Evolutionary conservation across 2,113 vertebrate species (phyloP).

Genomic region (Oreocharis arfaki): DNA sequence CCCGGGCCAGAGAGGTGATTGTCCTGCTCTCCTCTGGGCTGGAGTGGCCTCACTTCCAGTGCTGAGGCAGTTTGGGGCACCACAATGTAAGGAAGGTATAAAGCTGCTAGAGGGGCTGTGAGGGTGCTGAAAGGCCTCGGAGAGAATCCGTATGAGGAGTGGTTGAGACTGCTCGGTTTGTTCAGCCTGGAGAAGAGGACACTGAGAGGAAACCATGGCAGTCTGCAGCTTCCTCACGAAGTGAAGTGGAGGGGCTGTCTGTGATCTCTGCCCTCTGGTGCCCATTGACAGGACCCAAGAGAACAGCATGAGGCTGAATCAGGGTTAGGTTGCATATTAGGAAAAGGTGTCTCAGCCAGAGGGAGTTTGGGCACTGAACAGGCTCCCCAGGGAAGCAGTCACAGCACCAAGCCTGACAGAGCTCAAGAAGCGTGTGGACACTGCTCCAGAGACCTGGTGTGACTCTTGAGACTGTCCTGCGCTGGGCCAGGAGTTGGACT

Average conservation of each 20-base stretch:
- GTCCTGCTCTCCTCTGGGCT: accelerated
- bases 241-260: not conserved
- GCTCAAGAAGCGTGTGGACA: too few relatives aligned
- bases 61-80: not conserved
- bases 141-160: not conserved
- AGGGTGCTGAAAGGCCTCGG: not conserved
- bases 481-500: not conserved
- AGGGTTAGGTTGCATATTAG: accelerated
- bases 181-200: not conserved
- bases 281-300: not conserved
- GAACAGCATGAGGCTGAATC: not conserved
- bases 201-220: not conserved
- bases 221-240: not conserved
- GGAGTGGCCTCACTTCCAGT: accelerated
- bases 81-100: not conserved
- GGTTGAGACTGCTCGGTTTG: not conserved
- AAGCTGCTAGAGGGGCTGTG: not conserved
- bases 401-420: not conserved
- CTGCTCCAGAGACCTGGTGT: too few relatives aligned
- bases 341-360: too few relatives aligned
- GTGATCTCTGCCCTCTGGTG: not conserved
- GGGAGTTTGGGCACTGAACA: not conserved
- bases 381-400: not conserved
- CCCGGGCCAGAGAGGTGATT: accelerated
- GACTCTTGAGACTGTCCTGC: not conserved